phyloP scores from a whole-genome alignment of 2,888 invertebrate genomes.

The Stenodema calcarata region DNA sequence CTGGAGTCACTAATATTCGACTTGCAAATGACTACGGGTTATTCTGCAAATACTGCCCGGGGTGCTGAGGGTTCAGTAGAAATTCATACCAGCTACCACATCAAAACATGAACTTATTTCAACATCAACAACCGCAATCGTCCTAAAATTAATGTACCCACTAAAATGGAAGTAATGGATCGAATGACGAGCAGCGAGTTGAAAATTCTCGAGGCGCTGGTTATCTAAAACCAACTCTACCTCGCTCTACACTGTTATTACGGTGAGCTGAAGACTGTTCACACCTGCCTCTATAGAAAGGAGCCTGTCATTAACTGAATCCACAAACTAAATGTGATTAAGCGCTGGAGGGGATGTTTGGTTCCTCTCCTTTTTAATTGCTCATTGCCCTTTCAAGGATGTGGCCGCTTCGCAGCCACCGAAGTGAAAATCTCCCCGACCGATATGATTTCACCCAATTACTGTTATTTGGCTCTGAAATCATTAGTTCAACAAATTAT shows the following conservation, averaged over 20 bases:
- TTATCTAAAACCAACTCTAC: background rate
- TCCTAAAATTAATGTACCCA: no score
- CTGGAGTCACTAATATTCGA: no score
- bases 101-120: no score
- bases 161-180: no score
- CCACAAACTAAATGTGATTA: constrained; percentile 24
- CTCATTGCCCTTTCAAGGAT: background rate
- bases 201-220: no score
- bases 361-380: background rate
- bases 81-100: no score
- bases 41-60: no score
- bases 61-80: no score
- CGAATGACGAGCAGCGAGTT: no score
- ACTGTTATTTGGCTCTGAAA: background rate
- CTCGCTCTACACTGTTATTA: background rate
- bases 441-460: background rate
- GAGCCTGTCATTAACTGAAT: constrained; percentile 12
- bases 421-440: background rate
- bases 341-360: background rate
- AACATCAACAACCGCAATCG: no score
- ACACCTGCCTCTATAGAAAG: background rate
- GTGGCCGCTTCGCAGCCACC: background rate
- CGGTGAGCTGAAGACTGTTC: background rate
- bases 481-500: background rate
- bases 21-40: no score